Percentiles rank a stretch among this genome's conserved stretches.
These are phyloP conservation scores for Bradypodion ventrale DNA, from an alignment of 2,797 vertebrate genomes.

Conservation along the genomic window DNA sequence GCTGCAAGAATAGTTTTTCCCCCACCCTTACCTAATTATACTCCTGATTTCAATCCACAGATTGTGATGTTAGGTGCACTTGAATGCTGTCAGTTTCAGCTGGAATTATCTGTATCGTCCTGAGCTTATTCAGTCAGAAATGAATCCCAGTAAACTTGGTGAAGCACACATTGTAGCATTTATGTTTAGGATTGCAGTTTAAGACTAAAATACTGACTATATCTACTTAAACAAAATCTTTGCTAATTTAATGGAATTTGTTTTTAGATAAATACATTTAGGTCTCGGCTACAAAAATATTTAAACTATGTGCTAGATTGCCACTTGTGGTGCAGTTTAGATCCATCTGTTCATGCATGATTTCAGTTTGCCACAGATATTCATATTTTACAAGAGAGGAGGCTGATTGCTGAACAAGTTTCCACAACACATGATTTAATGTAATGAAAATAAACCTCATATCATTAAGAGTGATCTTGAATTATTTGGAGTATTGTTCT, in stretches of 20 bases:
- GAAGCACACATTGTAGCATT: not conserved
- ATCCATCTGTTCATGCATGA: too few relatives aligned
- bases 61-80: not conserved
- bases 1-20: too few relatives aligned
- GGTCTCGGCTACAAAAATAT: too few relatives aligned
- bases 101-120: not conserved
- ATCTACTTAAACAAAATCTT: not conserved
- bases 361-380: too few relatives aligned
- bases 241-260: not conserved
- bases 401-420: too few relatives aligned
- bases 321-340: too few relatives aligned
- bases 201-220: not conserved
- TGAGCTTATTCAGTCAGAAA: not conserved
- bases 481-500: not conserved
- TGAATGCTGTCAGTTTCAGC: not conserved
- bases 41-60: too few relatives aligned
- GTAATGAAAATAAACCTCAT: too few relatives aligned
- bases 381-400: too few relatives aligned
- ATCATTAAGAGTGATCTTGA: not conserved
- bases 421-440: too few relatives aligned
- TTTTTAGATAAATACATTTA: not conserved
- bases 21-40: too few relatives aligned
- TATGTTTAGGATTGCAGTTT: not conserved
- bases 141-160: not conserved
- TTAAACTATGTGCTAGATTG: too few relatives aligned